Evolutionary conservation across 2,113 vertebrate genomes (phyloP).

Genomic region (Leiothrix lutea): DNA sequence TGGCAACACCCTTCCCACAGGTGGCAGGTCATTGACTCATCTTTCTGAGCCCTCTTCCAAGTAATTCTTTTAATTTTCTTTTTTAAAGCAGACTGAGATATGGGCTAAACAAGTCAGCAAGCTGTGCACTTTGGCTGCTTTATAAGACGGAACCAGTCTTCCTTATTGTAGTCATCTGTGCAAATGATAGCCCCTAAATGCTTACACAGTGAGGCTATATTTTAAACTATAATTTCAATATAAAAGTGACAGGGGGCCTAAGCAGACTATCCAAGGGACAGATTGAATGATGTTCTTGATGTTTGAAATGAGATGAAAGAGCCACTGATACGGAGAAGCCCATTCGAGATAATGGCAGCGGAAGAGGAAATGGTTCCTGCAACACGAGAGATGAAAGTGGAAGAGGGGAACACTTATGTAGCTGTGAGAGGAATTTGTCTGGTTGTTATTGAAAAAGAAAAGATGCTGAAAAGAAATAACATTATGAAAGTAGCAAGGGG

Average conservation of each 20-base stretch:
- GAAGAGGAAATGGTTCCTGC: slow-evolving; percentile 50
- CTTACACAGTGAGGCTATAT: neutral
- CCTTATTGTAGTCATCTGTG: neutral
- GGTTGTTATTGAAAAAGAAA: slow-evolving; percentile 13
- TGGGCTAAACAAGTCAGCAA: neutral
- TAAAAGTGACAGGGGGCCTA: neutral
- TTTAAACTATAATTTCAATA: neutral
- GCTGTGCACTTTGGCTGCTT: neutral
- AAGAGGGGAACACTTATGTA: neutral
- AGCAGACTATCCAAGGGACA: neutral
- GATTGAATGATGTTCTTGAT: neutral
- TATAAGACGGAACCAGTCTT: neutral
- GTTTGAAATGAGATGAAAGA: slow-evolving; percentile 59
- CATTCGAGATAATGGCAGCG: neutral
- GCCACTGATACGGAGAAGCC: neutral
- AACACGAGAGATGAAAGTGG: neutral
- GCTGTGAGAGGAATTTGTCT: neutral
- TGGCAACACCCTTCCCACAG: neutral
- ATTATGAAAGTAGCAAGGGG: neutral
- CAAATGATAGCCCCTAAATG: slow-evolving; percentile 3
- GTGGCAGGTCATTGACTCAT: neutral
- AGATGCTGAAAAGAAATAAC: neutral
- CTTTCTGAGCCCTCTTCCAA: neutral
- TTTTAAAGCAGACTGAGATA: neutral
- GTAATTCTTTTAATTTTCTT: neutral